Base-by-base conservation (phyloP, 2,113 vertebrate genomes). In the Nibea albiflora region DNA sequence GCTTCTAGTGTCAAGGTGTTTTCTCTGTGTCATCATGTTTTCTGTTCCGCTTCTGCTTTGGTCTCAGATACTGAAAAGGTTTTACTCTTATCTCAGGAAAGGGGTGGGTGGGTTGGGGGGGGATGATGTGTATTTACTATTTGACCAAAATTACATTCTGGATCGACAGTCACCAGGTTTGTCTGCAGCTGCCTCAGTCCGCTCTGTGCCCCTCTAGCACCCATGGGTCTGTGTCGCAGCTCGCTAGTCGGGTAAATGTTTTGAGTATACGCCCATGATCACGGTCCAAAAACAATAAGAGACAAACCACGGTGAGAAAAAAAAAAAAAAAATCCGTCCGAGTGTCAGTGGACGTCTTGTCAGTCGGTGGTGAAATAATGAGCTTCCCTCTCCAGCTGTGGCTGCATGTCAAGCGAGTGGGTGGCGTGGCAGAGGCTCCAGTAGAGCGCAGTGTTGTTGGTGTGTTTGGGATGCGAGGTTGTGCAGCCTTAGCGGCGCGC, bases 241-340 rank as follows among this genome's bases (percentile, higher is more conserved):
- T 90, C 89, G 89, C 72, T 90, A 91, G 87, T 52, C 68, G 92
- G 96, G 96, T 98, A 98, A 97, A 97, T 97, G 89, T 95, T 98
- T 99, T 98, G 98, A 98, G 98, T 99, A 99, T 99, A 98, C 93
- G 97, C 97, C 95, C 95, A 95, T 95, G 94, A 79, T 94, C 94
- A 95, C 90, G 39, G 81, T 69, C 73, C 61, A 90, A 90, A 39
- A 89, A 76, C 66, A 12, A 72, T 53, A 87, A 87, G 47, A 58
- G 47, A 70, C 39, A 64, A 81, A 83, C 87, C 72, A 46, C n/a
- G 64, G 53, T 72, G 69, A 71, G 63, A 22, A 15, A 75, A 67
- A 35, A 35, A 6, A 31, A 31, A 35, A 31, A 31, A 31, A 4
- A 73, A 74, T 52, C 24, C n/a, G 8, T 22, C 58, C 15, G 44